phyloP scores from a whole-genome alignment of 2,888 invertebrate genomes.

The Pegoplata infirma region DNA sequence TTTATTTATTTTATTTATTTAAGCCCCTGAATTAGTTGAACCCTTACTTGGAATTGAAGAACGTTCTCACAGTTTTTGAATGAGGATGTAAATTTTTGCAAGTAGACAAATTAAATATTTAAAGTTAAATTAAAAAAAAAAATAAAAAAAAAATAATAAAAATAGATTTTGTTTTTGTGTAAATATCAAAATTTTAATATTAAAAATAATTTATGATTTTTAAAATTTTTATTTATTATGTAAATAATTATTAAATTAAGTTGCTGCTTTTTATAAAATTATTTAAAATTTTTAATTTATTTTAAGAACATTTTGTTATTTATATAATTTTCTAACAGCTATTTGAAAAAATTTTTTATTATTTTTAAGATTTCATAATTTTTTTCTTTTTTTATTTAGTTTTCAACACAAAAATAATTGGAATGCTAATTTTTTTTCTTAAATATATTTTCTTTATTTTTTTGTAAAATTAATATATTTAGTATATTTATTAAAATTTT shows the following conservation, averaged over 20 bases:
- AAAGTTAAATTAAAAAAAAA: too few relatives aligned
- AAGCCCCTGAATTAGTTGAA: slow-evolving; percentile 65
- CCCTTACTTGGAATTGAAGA: slow-evolving; percentile 64
- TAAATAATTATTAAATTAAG: slow-evolving; percentile 35
- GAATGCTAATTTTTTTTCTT: slow-evolving; percentile 42
- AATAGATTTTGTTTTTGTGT: slow-evolving; percentile 27
- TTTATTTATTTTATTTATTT: slow-evolving; percentile 47
- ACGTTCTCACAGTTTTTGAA: slow-evolving; percentile 65
- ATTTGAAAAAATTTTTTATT: slow-evolving; percentile 38
- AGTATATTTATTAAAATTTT: too few relatives aligned
- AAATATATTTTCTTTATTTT: neutral
- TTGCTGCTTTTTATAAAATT: slow-evolving; percentile 45
- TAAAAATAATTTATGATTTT: slow-evolving; percentile 28
- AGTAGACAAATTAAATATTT: slow-evolving; percentile 52
- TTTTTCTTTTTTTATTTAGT: slow-evolving; percentile 6
- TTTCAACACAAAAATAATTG: slow-evolving; percentile 42
- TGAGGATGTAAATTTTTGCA: slow-evolving; percentile 59
- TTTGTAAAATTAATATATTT: slow-evolving; percentile 7
- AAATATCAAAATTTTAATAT: slow-evolving; percentile 23
- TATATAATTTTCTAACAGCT: slow-evolving; percentile 28
- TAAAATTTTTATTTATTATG: slow-evolving; percentile 35
- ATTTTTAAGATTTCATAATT: slow-evolving; percentile 10
- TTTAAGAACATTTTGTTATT: slow-evolving; percentile 3
- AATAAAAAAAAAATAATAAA: too few relatives aligned
- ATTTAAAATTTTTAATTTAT: slow-evolving; percentile 20